Percentiles rank a stretch among this genome's conserved stretches.
Conservation (phyloP, 2,888 invertebrate species). For the Aethes cnicana region DNA sequence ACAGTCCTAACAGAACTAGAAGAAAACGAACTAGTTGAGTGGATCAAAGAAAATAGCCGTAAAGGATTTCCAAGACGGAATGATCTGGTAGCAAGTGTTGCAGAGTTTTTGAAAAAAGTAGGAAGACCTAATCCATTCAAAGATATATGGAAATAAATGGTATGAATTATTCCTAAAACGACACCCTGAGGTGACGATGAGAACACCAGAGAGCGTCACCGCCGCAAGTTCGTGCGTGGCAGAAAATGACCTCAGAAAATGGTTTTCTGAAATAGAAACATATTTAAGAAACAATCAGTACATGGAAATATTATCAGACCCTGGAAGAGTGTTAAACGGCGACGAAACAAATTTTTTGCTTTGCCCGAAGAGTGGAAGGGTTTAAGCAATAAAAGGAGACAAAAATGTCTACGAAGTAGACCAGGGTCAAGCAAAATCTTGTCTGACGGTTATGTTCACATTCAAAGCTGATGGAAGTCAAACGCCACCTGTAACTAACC, state of each 20-base stretch:
- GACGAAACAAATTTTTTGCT: conserved; percentile 44
- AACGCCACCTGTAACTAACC: too few species aligned
- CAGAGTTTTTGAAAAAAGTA: neutral
- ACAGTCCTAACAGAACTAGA: neutral
- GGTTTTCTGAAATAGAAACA: neutral
- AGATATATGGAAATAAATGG: neutral
- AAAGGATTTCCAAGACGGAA: neutral
- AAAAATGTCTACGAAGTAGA: conserved; percentile 55
- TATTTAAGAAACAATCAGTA: neutral
- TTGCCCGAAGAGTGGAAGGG: conserved; percentile 40
- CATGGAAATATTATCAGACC: too few species aligned
- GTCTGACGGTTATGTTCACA: conserved; percentile 55
- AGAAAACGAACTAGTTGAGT: neutral
- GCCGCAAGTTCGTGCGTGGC: neutral
- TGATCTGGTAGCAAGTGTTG: neutral
- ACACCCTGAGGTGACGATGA: neutral
- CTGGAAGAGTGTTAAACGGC: conserved; percentile 41
- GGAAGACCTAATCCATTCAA: neutral
- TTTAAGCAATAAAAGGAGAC: conserved; percentile 38
- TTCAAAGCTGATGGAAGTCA: conserved; percentile 53
- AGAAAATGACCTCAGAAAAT: neutral
- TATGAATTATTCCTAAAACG: neutral
- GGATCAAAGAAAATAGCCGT: neutral
- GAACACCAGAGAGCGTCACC: neutral
- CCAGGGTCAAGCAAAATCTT: conserved; percentile 46